Percentiles rank a stretch among this genome's conserved stretches.
Conservation (phyloP, 2,113 vertebrate genomes). For the Hypanus sabinus region DNA sequence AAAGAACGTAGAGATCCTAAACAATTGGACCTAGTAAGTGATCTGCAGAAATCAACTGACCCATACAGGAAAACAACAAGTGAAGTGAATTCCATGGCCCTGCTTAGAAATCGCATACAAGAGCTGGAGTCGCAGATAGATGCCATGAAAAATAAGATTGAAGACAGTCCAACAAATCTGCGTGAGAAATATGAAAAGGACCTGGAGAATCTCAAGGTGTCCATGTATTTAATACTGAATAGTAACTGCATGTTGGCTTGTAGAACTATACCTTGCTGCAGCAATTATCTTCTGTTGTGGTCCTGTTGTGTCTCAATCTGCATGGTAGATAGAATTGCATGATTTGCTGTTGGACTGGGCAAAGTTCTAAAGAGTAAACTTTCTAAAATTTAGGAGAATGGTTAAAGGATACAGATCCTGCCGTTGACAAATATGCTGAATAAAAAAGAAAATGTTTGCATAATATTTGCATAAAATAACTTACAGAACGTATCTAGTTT, state of each 20-base stretch:
- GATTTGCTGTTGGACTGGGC: constrained; percentile 27
- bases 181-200: constrained; percentile 68
- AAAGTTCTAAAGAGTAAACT: background rate
- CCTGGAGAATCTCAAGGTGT: constrained; percentile 71
- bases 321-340: constrained; percentile 29
- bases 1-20: background rate
- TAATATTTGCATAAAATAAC: background rate
- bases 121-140: constrained; percentile 58
- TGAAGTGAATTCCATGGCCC: background rate
- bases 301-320: background rate
- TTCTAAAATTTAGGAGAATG: constrained; percentile 5
- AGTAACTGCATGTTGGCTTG: constrained; percentile 56
- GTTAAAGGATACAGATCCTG: background rate
- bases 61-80: background rate
- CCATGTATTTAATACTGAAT: constrained; percentile 55
- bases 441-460: background rate
- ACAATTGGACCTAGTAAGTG: constrained; percentile 26
- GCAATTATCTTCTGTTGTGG: constrained; percentile 12
- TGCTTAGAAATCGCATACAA: constrained; percentile 55
- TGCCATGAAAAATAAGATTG: constrained; percentile 56
- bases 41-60: constrained; percentile 20
- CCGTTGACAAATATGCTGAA: background rate
- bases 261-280: constrained; percentile 31
- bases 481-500: background rate
- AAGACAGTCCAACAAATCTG: constrained; percentile 46